Conservation (phyloP, 2,888 invertebrate species). For the Rhagonycha lutea region DNA sequence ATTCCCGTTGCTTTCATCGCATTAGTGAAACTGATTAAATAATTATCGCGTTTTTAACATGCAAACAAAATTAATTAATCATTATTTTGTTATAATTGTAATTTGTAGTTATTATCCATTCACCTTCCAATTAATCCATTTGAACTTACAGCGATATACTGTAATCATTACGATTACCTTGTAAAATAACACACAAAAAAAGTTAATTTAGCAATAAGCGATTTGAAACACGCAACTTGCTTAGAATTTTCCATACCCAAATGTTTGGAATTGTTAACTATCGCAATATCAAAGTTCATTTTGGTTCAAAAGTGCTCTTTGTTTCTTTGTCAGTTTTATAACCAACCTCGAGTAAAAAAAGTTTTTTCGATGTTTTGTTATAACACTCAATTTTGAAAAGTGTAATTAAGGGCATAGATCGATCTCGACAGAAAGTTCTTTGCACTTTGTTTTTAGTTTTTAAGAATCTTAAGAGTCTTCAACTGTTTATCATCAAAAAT, state of each 20-base stretch:
- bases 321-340: background rate
- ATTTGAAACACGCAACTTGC: background rate
- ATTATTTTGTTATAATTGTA: background rate
- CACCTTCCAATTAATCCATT: background rate
- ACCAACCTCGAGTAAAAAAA: background rate
- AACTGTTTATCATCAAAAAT: background rate
- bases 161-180: background rate
- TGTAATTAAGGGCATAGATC: background rate
- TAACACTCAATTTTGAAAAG: background rate
- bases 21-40: background rate
- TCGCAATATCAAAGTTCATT: background rate
- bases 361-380: background rate
- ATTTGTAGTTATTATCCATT: background rate
- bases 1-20: background rate
- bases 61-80: background rate
- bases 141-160: background rate
- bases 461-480: background rate
- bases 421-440: background rate
- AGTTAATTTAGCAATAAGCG: background rate
- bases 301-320: background rate
- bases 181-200: background rate
- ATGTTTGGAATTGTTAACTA: background rate
- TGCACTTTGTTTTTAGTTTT: background rate
- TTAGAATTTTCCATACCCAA: background rate
- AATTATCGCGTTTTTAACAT: background rate